Evolutionary conservation across 2,797 vertebrate genomes (phyloP).

Genomic region (Pipistrellus pipistrellus): DNA sequence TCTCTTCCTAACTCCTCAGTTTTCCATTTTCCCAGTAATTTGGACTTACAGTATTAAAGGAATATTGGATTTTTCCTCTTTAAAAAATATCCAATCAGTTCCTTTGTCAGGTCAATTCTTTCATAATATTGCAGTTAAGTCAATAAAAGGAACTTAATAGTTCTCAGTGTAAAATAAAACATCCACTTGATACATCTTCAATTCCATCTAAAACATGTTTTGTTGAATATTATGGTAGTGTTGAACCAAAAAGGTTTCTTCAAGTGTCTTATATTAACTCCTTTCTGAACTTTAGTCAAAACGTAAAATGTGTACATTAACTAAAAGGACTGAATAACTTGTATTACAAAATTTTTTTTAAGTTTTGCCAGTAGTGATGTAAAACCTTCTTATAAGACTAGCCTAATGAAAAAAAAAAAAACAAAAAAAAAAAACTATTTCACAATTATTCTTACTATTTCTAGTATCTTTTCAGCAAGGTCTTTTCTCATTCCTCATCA

Average conservation of each 20-base stretch:
- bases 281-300: slow-evolving; percentile 30
- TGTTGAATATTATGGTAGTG: neutral
- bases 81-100: neutral
- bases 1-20: neutral
- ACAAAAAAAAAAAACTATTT: neutral
- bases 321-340: neutral
- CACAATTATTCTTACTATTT: neutral
- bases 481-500: neutral
- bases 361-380: neutral
- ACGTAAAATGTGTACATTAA: neutral
- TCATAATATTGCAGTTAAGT: neutral
- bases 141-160: neutral
- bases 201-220: slow-evolving; percentile 1
- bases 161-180: slow-evolving; percentile 40
- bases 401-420: neutral
- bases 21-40: slow-evolving; percentile 6
- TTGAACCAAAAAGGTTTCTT: neutral
- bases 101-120: neutral
- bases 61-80: neutral
- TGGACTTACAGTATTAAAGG: neutral
- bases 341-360: neutral
- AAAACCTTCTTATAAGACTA: neutral
- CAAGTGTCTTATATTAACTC: slow-evolving; percentile 41
- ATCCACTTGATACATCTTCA: neutral
- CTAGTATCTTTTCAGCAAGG: neutral